Percentiles rank a stretch among this genome's conserved stretches.
Evolutionary conservation across 2,888 invertebrate genomes (phyloP).

Genomic region (Zele albiditarsus): DNA sequence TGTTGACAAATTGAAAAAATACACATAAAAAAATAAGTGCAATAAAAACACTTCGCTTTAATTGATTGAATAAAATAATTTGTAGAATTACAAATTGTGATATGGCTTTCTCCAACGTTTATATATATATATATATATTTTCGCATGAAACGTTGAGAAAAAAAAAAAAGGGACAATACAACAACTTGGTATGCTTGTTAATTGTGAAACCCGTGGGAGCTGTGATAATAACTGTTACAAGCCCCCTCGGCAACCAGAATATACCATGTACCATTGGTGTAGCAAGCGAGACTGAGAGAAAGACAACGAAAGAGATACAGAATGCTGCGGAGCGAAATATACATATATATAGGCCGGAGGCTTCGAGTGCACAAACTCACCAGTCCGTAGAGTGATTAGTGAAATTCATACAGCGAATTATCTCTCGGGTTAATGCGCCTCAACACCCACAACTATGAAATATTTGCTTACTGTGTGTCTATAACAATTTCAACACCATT

Average conservation of each 20-base stretch:
- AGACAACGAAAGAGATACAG: conserved; percentile 30
- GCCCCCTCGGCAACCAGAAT: conserved; percentile 30
- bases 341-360: conserved; percentile 27
- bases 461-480: conserved; percentile 16
- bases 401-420: conserved; percentile 50
- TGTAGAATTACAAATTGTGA: background rate
- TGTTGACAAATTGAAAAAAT: background rate
- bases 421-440: conserved; percentile 33
- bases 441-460: conserved; percentile 26
- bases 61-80: background rate
- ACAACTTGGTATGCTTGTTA: conserved; percentile 25
- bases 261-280: conserved; percentile 27
- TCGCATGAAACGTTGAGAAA: background rate
- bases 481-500: background rate
- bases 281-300: conserved; percentile 15
- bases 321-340: background rate
- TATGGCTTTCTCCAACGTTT: background rate
- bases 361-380: conserved; percentile 30
- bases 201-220: conserved; percentile 36
- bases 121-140: background rate
- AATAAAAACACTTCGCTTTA: background rate
- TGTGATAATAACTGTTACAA: conserved; percentile 52
- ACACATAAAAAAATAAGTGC: background rate
- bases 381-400: conserved; percentile 48
- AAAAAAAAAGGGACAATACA: conserved; percentile 4